Conservation (phyloP, 2,797 vertebrate species). For the Hephaestus fuliginosus region DNA sequence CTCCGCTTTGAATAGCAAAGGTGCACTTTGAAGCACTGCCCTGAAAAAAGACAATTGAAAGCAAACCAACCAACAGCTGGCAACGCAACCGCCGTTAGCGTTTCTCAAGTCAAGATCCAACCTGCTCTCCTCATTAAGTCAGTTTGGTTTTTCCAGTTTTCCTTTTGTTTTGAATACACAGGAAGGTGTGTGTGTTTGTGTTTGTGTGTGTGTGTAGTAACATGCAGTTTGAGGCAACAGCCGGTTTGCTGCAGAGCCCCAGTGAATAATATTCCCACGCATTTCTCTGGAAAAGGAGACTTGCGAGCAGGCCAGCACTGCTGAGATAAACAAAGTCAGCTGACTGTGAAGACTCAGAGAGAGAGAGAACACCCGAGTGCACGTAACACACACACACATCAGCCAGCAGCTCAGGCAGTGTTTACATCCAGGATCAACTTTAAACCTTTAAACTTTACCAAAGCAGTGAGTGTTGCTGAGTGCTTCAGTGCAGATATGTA, state of each 20-base stretch:
- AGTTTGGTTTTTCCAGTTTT: slow-evolving; percentile 68
- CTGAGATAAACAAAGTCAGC: slow-evolving; percentile 63
- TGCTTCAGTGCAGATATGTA: background rate
- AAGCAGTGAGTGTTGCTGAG: background rate
- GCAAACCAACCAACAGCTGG: slow-evolving; percentile 42
- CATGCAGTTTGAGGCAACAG: slow-evolving; percentile 15
- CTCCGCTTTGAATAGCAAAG: slow-evolving; percentile 57
- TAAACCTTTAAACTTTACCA: background rate
- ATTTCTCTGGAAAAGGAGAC: slow-evolving; percentile 33
- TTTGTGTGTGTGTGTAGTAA: background rate
- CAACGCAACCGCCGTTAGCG: slow-evolving; percentile 8
- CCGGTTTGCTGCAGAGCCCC: background rate
- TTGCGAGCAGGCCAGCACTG: slow-evolving; percentile 31
- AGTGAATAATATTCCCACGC: slow-evolving; percentile 56
- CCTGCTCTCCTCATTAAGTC: slow-evolving; percentile 53
- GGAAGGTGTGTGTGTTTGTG: slow-evolving; percentile 15
- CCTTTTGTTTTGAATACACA: slow-evolving; percentile 64
- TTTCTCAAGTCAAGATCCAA: slow-evolving; percentile 59
- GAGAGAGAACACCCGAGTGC: background rate
- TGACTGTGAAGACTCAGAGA: slow-evolving; percentile 38
- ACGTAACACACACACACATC: background rate
- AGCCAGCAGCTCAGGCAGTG: background rate
- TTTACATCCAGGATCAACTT: slow-evolving; percentile 22
- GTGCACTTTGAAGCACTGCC: slow-evolving; percentile 33
- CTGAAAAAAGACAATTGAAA: slow-evolving; percentile 38